Evolutionary conservation across 37 sponge, comb jelly and placozoan species (phyloP).

Genomic region (Chondrosia reniformis): DNA sequence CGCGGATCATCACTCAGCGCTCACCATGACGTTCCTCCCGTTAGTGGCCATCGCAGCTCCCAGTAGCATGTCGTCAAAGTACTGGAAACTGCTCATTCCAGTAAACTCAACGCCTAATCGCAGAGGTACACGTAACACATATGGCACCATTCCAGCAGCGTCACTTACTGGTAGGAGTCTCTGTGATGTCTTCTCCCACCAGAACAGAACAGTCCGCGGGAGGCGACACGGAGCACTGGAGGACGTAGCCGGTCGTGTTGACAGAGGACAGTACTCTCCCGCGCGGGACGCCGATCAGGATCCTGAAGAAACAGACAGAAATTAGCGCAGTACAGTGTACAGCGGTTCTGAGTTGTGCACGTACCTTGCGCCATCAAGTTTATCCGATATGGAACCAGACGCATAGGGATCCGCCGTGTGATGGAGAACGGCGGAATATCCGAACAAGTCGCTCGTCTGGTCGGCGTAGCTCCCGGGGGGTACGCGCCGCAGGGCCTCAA

Average conservation of each 20-base stretch:
- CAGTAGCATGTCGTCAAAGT: neutral
- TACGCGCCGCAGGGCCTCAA: neutral
- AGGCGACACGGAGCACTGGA: neutral
- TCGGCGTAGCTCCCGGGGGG: neutral
- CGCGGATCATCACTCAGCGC: too few relatives aligned
- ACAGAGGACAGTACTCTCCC: neutral
- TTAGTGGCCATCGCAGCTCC: neutral
- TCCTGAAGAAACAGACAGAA: neutral
- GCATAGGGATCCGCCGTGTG: neutral
- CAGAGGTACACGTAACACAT: too few relatives aligned
- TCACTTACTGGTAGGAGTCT: too few relatives aligned
- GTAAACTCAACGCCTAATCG: too few relatives aligned
- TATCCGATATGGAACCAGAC: neutral
- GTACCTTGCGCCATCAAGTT: neutral
- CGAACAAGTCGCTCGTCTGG: neutral
- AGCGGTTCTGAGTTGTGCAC: too few relatives aligned
- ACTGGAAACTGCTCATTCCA: too few relatives aligned
- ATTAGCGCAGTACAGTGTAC: too few relatives aligned
- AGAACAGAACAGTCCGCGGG: neutral
- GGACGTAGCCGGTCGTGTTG: neutral
- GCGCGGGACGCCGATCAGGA: neutral
- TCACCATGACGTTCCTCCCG: neutral
- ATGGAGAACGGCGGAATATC: neutral
- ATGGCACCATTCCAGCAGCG: too few relatives aligned
- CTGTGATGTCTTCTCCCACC: neutral